Evolutionary conservation across 2,797 vertebrate genomes (phyloP), one percentile per base, ranked within the genome.

Genomic region (Schizopygopsis pylzovi): DNA sequence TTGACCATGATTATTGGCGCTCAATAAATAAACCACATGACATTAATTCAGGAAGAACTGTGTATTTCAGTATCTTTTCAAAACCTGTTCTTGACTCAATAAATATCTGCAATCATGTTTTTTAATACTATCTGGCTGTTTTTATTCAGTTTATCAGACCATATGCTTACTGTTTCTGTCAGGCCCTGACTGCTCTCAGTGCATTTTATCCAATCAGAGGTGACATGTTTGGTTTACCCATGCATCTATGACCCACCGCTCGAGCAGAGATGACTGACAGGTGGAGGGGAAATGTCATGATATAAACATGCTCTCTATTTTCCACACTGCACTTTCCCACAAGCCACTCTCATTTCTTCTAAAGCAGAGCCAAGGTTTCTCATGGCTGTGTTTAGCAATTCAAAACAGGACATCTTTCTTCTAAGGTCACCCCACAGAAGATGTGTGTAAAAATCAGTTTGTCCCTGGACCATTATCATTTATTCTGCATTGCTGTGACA

Each of bases 191-290:
- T 79, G 70, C 52, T 73, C 37, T 28, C 25, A 68, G 67, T 54
- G 49, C 12, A 68, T 85, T 85, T 75, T 43, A n/a, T 56, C 75
- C 73, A 84, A 73, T 84, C 49, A 84, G 68, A 71, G 67, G 68
- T 83, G 86, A 86, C 75, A 87, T 86, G 56, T 63, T 77, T 82
- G 45, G 63, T 86, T 67, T 75, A 83, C 70, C 67, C 67, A 2
- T 20, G 59, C 65, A 82, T 86, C 43, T 45, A 28, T 68, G 68
- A 79, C 71, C 82, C 43, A 76, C n/a, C n/a, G 28, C 43, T 80
- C 2, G 9, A 83, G 54, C 52, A 82, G 33, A 59, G 6, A 52
- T 82, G 86, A 86, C n/a, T 88, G 87, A 82, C 82, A 65, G 82
- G 68, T 63, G 39, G 41, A 80, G 84, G 41, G 52, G 28, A 90